phyloP scores from a whole-genome alignment of 2,797 vertebrate genomes.

The Cottoperca gobio region DNA sequence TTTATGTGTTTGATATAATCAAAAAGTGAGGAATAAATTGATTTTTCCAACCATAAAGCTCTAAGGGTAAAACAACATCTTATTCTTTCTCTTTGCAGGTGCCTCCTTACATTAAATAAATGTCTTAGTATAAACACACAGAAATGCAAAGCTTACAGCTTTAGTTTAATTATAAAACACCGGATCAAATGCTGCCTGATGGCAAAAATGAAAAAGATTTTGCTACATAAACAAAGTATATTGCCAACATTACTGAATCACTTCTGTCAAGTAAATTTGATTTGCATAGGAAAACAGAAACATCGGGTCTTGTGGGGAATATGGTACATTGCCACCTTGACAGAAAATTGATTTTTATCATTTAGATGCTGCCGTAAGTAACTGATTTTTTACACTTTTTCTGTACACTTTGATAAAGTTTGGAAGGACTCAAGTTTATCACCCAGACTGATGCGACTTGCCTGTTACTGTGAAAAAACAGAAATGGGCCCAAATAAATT shows the following conservation, averaged over 20 bases:
- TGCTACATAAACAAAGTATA: neutral
- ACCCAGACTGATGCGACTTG: slow-evolving; percentile 19
- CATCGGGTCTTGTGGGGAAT: neutral
- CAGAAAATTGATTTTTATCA: slow-evolving; percentile 13
- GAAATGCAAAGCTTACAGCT: neutral
- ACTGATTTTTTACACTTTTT: slow-evolving; percentile 20
- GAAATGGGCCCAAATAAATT: neutral
- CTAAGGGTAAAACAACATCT: too few species aligned
- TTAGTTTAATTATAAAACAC: neutral
- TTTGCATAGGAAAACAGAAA: neutral
- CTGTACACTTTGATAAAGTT: neutral
- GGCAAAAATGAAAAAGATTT: neutral
- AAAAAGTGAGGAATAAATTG: neutral
- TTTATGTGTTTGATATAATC: neutral
- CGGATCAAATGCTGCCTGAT: neutral
- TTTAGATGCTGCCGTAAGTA: slow-evolving; percentile 17
- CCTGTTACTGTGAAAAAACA: neutral
- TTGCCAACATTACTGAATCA: neutral
- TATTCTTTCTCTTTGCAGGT: too few species aligned
- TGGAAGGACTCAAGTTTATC: slow-evolving; percentile 13
- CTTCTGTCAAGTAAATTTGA: neutral
- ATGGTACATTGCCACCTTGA: neutral
- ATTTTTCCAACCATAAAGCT: too few species aligned
- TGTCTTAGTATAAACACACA: too few species aligned
- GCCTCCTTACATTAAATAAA: too few species aligned